Evolutionary conservation across 2,113 vertebrate species (phyloP).

Genomic region (Psophia crepitans): DNA sequence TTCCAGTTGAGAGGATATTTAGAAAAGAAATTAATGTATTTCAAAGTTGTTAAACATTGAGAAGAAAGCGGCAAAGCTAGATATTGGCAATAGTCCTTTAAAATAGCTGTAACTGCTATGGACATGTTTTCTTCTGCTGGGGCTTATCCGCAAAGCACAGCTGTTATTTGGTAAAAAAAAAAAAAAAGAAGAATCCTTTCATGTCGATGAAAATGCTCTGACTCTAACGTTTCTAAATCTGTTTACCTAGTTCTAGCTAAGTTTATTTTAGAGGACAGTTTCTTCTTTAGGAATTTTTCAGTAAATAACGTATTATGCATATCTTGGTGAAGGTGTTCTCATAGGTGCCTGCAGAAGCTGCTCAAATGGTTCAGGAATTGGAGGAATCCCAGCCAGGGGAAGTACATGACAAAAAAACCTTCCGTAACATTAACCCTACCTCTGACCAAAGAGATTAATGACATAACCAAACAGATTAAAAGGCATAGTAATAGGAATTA

Average conservation of each 20-base stretch:
- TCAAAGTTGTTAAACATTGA: background rate
- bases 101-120: background rate
- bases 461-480: background rate
- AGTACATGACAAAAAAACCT: background rate
- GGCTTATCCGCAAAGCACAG: slow-evolving; percentile 49
- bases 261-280: slow-evolving; percentile 34
- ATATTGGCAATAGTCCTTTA: background rate
- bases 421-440: background rate
- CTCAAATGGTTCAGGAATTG: background rate
- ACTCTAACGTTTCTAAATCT: slow-evolving; percentile 26
- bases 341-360: background rate
- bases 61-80: background rate
- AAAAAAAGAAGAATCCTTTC: background rate
- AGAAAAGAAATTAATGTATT: background rate
- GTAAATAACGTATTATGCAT: background rate
- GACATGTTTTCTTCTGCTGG: background rate
- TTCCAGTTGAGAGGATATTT: background rate
- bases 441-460: background rate
- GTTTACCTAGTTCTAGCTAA: background rate
- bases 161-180: background rate
- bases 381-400: background rate
- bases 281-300: slow-evolving; percentile 21
- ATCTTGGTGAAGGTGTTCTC: background rate
- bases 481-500: background rate
- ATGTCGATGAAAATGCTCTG: slow-evolving; percentile 14